Evolutionary conservation across 2,113 vertebrate genomes (phyloP), one percentile per base, ranked within the genome.

Genomic region (Calypte anna): DNA sequence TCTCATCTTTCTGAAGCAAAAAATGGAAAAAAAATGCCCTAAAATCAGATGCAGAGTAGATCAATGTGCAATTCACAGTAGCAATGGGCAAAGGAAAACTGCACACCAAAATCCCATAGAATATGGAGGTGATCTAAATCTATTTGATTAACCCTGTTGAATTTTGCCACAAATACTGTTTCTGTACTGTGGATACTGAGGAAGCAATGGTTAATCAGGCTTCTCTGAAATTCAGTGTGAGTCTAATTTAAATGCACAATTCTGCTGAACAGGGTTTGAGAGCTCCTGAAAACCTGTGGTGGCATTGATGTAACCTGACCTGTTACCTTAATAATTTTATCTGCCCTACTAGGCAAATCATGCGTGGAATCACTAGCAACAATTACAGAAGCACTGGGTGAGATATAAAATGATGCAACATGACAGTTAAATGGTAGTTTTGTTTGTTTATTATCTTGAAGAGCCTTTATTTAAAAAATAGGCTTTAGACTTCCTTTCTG

Each of bases 401-500:
- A 94, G 53, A 68, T 19, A 55, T 33, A 72, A 95, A 87, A 66
- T 63, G 73, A 70, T 75, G 58, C 61, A 89, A 23, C 0, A 0
- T 92, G 91, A 93, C 91, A 92, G 88, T 66, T 96, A 93, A 95
- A 94, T 94, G 80, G 76, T 88, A 78, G 57, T 67, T 90, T 81
- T 74, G 51, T 93, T 92, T 93, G 79, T 91, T 96, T 93, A 40
- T 91, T 87, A 70, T 75, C 68, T 75, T 75, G 54, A 95, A 81
- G 69, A 64, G 66, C 36, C 64, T 84, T 95, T 87, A 92, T 72
- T 96, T 95, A 62, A 96, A 97, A 96, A 95, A 84, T 20, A 92
- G 80, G 67, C 94, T 97, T 96, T 93, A 48, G 86, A 93, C 69
- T 93, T 92, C 61, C 85, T 94, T 70, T 97, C 96, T 94, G 66